phyloP scores from a whole-genome alignment of 2,888 invertebrate genomes.

The Amiota communis region DNA sequence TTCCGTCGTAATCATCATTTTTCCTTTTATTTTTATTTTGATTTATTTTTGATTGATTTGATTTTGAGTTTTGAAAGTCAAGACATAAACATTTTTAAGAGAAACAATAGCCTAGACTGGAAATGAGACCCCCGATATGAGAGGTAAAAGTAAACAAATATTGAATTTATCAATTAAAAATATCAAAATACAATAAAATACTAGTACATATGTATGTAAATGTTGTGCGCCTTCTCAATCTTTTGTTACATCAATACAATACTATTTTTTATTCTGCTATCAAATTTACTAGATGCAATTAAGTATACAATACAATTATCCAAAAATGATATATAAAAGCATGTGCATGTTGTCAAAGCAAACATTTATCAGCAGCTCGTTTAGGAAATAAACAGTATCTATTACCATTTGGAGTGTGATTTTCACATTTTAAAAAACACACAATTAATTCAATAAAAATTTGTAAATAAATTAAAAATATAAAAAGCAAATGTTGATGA shows the following conservation, averaged over 20 bases:
- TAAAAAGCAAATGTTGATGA: not conserved
- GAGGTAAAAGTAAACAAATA: conserved; percentile 14
- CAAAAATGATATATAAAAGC: conserved; percentile 36
- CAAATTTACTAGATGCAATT: not conserved
- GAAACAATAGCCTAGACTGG: conserved; percentile 23
- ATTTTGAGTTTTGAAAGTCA: conserved; percentile 19
- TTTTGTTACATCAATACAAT: conserved; percentile 6
- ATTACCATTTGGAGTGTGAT: conserved; percentile 39
- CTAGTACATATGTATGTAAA: conserved; percentile 53
- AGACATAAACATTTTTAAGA: conserved; percentile 12
- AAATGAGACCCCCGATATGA: conserved; percentile 22
- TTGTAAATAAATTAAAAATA: conserved; percentile 2
- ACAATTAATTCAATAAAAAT: conserved; percentile 31
- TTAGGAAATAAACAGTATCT: conserved; percentile 58
- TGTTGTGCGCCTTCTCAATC: conserved; percentile 49
- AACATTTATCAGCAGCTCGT: conserved; percentile 62
- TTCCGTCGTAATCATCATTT: too few species aligned
- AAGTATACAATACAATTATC: not conserved
- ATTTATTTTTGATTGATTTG: not conserved
- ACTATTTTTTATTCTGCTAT: not conserved
- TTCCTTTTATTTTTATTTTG: not conserved
- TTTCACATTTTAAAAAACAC: not conserved
- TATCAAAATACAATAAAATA: too few species aligned
- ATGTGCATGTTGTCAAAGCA: conserved; percentile 55
- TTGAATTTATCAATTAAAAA: not conserved